phyloP scores from a whole-genome alignment of 2,888 invertebrate species.

The Nasonovia ribisnigri region DNA sequence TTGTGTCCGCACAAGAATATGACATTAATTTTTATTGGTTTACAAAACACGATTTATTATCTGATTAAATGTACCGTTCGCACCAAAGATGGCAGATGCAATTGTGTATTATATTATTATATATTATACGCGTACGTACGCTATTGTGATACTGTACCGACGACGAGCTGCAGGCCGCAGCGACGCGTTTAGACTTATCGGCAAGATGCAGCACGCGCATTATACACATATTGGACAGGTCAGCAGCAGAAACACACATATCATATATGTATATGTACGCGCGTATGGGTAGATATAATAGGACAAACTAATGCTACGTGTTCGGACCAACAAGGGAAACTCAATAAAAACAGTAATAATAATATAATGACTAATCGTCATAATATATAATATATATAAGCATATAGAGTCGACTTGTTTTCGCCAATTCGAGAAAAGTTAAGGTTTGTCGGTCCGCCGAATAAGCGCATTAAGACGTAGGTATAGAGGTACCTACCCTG shows the following conservation, averaged over 20 bases:
- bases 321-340: constrained; percentile 9
- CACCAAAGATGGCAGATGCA: constrained; percentile 53
- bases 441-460: background rate
- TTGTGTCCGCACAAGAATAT: constrained; percentile 46
- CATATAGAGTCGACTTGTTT: background rate
- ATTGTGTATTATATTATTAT: constrained; percentile 28
- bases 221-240: constrained; percentile 24
- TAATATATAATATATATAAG: background rate
- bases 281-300: background rate
- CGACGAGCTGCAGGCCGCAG: background rate
- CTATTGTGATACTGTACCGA: constrained; percentile 8
- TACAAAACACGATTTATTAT: constrained; percentile 59
- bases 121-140: background rate
- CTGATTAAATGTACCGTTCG: constrained; percentile 59
- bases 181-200: constrained; percentile 23
- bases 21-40: constrained; percentile 62
- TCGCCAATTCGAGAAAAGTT: background rate
- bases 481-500: background rate
- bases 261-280: background rate
- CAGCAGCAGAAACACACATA: background rate
- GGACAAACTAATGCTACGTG: constrained; percentile 4
- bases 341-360: constrained; percentile 16
- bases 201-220: background rate
- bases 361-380: constrained; percentile 4
- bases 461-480: background rate